Evolutionary conservation across 2,888 invertebrate species (phyloP), one percentile per base, ranked within the genome.

Genomic region (Ametastegia equiseti): DNA sequence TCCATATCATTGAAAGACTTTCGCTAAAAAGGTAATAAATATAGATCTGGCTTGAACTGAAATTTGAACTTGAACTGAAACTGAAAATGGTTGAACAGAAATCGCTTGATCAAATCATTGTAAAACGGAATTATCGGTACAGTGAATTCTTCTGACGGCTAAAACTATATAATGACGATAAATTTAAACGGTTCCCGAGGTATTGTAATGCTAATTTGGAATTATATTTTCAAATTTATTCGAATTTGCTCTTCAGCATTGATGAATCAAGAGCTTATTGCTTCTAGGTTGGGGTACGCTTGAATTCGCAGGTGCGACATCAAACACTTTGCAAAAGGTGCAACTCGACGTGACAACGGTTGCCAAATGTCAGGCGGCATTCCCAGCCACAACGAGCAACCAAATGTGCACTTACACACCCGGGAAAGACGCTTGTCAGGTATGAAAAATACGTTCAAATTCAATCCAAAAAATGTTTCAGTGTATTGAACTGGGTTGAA

Each of bases 361-460:
- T 75, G 54, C 42, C 0, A 19, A 88, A 0, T 95, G 95, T 85
- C 86, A 88, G 39, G 1, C 82, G n/a, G 83, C 75, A 0, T 88
- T 88, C 30, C 6, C 78, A 2, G 54, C 6, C n/a, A 54, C 90
- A 3, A 84, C 83, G 0, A 33, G 81, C 2, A 65, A 84, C 2
- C 88, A 92, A 73, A 89, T 94, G 42, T 95, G 95, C 86, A 94
- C 95, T 0, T 93, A 86, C 23, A 87, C 92, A 0, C 84, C 84
- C 0, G 93, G 92, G 33, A 94, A 93, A 84, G 95, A 95, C 84
- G 88, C 94, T 23, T 95, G 95, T 85, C 94, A 94, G 92, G 95
- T 94, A 84, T n/a, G n/a, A n/a, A 83, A 33, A 45, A 63, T 15
- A 42, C 7, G 36, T 19, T 15, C 27, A 15, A n/a, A 23, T 36